These are phyloP conservation scores for Rafetus swinhoei DNA, from an alignment of 2,113 vertebrate genomes.

Conservation along the genomic window DNA sequence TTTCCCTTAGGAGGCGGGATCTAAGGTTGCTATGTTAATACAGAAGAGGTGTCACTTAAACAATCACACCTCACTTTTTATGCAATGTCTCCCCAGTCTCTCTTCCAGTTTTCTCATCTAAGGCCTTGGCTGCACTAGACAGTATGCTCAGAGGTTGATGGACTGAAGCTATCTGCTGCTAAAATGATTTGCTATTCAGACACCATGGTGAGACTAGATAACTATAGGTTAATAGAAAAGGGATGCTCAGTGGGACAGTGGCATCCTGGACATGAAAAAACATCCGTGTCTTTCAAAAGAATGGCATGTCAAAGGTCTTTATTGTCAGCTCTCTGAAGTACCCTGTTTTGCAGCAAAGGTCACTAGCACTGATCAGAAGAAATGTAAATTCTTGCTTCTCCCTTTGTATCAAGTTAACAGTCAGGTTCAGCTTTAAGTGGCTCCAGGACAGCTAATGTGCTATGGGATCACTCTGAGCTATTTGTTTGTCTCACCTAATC, in stretches of 20 bases:
- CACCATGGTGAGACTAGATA: neutral
- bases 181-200: fast-evolving
- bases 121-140: neutral
- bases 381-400: constrained; percentile 10
- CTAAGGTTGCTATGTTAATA: neutral
- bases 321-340: neutral
- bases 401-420: neutral
- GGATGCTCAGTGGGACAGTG: neutral
- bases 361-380: neutral
- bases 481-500: constrained; percentile 39
- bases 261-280: neutral
- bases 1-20: neutral
- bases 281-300: neutral
- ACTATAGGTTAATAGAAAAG: neutral
- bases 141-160: neutral
- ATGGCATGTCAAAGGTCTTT: neutral
- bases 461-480: constrained; percentile 5
- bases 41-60: neutral
- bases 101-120: neutral
- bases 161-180: neutral
- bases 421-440: constrained; percentile 15
- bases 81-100: fast-evolving
- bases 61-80: neutral
- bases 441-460: constrained; percentile 10
- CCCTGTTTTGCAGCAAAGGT: neutral